Conservation (phyloP, 2,113 vertebrate genomes). For the Carassius carassius region DNA sequence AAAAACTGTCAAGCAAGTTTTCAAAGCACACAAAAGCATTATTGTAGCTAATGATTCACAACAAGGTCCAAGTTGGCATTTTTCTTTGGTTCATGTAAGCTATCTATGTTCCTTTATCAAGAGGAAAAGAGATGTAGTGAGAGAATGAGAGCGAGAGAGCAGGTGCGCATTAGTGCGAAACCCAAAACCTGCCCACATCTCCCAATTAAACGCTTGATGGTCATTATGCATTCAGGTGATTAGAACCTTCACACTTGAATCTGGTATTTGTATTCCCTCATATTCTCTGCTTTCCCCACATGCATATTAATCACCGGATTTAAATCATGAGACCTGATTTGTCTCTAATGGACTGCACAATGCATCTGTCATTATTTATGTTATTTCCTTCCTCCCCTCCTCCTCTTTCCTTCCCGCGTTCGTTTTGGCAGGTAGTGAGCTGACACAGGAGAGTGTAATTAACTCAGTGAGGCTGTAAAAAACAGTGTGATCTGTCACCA, state of each 20-base stretch:
- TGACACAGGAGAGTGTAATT: slow-evolving; percentile 61
- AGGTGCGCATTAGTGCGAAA: slow-evolving; percentile 55
- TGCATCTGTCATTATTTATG: slow-evolving; percentile 60
- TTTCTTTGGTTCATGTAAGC: neutral
- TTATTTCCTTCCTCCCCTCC: slow-evolving; percentile 47
- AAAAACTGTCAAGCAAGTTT: neutral
- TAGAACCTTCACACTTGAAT: slow-evolving; percentile 59
- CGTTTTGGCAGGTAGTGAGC: slow-evolving; percentile 61
- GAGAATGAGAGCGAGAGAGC: slow-evolving; percentile 35
- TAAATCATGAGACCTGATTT: slow-evolving; percentile 61
- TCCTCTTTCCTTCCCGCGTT: slow-evolving; percentile 48
- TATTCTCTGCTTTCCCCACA: slow-evolving; percentile 60
- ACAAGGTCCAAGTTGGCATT: neutral
- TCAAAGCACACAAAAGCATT: neutral
- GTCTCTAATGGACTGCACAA: slow-evolving; percentile 67
- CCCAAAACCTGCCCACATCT: slow-evolving; percentile 56
- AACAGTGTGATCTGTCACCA: slow-evolving; percentile 64
- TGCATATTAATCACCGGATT: slow-evolving; percentile 67
- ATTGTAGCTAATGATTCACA: neutral
- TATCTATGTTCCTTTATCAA: neutral
- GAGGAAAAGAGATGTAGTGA: neutral
- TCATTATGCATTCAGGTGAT: slow-evolving; percentile 66
- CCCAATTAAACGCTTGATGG: slow-evolving; percentile 67
- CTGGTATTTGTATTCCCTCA: slow-evolving; percentile 61
- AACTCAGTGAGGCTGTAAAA: slow-evolving; percentile 64